Evolutionary conservation across 2,888 invertebrate species (phyloP).

Genomic region (Drosophila niveifrons): DNA sequence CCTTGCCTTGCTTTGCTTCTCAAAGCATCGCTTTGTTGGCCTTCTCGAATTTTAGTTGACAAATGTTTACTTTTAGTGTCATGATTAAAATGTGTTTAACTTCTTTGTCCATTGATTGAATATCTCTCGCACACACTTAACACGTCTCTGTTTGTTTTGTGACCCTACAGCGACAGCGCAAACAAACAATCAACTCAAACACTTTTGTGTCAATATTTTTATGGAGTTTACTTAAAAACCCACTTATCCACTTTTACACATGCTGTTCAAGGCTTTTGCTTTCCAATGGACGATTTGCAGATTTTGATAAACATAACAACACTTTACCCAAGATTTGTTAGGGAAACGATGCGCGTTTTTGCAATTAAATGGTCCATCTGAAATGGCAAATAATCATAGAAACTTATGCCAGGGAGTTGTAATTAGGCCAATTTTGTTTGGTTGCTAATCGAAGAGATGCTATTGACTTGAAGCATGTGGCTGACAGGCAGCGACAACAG

Average conservation of each 20-base stretch:
- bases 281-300: neutral
- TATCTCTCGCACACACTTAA: conserved; percentile 38
- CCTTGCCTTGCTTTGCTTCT: conserved; percentile 10
- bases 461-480: conserved; percentile 40
- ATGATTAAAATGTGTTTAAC: conserved; percentile 82
- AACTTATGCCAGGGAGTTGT: conserved; percentile 31
- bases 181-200: conserved; percentile 19
- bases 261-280: neutral
- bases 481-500: conserved; percentile 19
- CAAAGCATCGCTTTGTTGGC: conserved; percentile 21
- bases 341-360: neutral
- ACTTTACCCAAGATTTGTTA: neutral
- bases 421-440: conserved; percentile 37
- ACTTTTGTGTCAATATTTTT: conserved; percentile 48
- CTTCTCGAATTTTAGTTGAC: conserved; percentile 63
- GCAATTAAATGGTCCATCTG: conserved; percentile 6
- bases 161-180: conserved; percentile 36
- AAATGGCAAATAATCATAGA: neutral
- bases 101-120: conserved; percentile 78
- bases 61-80: conserved; percentile 73
- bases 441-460: conserved; percentile 50
- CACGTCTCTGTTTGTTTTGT: conserved; percentile 29
- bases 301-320: neutral
- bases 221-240: conserved; percentile 20
- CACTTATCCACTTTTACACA: conserved; percentile 1